Percentiles rank a stretch among this genome's conserved stretches.
phyloP scores from a whole-genome alignment of 2,888 invertebrate species.

The Cryptocheilus praepositus region DNA sequence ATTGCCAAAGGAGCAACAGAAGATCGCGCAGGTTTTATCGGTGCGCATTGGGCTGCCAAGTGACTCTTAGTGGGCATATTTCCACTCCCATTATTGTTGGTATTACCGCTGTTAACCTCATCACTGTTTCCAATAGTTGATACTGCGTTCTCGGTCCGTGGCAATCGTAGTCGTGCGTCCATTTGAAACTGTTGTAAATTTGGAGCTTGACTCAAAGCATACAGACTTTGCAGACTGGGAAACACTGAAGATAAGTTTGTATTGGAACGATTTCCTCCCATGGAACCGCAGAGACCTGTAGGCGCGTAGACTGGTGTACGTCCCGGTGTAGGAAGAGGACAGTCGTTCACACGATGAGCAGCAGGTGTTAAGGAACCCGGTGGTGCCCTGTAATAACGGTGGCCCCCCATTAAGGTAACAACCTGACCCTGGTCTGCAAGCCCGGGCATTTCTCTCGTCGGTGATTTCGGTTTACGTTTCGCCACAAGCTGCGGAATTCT shows the following conservation, averaged over 20 bases:
- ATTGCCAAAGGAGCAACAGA: slow-evolving; percentile 61
- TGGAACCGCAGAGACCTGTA: slow-evolving; percentile 47
- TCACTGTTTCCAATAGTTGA: slow-evolving; percentile 4
- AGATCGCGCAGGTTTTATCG: slow-evolving; percentile 62
- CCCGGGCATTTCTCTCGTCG: slow-evolving; percentile 34
- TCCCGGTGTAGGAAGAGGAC: slow-evolving; percentile 44
- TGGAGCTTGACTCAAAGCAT: slow-evolving; percentile 56
- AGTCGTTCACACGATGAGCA: slow-evolving; percentile 60
- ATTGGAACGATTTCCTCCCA: slow-evolving; percentile 31
- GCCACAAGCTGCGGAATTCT: slow-evolving; percentile 58
- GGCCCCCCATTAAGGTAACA: slow-evolving; percentile 63
- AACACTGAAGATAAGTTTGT: slow-evolving; percentile 57
- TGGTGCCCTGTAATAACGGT: slow-evolving; percentile 64
- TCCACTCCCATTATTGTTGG: slow-evolving; percentile 16
- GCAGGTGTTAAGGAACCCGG: slow-evolving; percentile 68
- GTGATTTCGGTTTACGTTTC: slow-evolving; percentile 38
- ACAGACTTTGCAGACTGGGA: slow-evolving; percentile 61
- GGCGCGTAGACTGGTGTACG: slow-evolving; percentile 66
- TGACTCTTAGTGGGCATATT: slow-evolving; percentile 55
- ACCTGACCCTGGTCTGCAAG: slow-evolving; percentile 56
- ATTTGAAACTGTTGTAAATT: slow-evolving; percentile 63
- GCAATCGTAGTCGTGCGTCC: slow-evolving; percentile 49
- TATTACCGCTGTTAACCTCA: background rate
- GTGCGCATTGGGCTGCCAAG: slow-evolving; percentile 66
- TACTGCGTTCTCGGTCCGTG: slow-evolving; percentile 22